Percentiles rank a stretch among this genome's conserved stretches.
phyloP scores from a whole-genome alignment of 2,888 invertebrate genomes.

The Megamerina dolium region DNA sequence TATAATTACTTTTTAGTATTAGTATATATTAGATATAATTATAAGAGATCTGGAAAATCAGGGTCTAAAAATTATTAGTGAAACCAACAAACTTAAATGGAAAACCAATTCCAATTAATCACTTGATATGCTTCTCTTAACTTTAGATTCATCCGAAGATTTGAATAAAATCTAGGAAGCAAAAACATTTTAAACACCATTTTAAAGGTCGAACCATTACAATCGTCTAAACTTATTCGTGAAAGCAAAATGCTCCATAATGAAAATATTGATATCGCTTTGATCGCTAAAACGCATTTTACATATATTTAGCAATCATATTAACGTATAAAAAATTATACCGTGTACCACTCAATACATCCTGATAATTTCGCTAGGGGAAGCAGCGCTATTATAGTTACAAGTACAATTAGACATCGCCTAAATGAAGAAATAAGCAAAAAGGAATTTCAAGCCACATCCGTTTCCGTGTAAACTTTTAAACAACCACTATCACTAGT shows the following conservation, averaged over 20 bases:
- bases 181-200: not conserved
- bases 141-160: not conserved
- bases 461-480: not conserved
- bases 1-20: no score
- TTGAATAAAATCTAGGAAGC: not conserved
- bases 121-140: not conserved
- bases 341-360: not conserved
- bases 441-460: no score
- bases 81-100: not conserved
- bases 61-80: no score
- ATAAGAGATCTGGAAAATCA: not conserved
- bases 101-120: not conserved
- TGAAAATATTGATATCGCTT: no score
- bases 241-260: constrained; percentile 2
- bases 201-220: not conserved
- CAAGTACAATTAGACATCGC: not conserved
- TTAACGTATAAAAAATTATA: not conserved
- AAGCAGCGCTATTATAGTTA: not conserved
- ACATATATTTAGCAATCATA: not conserved
- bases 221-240: not conserved
- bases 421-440: not conserved
- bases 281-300: not conserved
- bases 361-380: not conserved
- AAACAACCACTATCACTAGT: not conserved
- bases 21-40: no score